Conservation (phyloP, 1,140 invertebrate species). For the Bombus vancouverensis region DNA sequence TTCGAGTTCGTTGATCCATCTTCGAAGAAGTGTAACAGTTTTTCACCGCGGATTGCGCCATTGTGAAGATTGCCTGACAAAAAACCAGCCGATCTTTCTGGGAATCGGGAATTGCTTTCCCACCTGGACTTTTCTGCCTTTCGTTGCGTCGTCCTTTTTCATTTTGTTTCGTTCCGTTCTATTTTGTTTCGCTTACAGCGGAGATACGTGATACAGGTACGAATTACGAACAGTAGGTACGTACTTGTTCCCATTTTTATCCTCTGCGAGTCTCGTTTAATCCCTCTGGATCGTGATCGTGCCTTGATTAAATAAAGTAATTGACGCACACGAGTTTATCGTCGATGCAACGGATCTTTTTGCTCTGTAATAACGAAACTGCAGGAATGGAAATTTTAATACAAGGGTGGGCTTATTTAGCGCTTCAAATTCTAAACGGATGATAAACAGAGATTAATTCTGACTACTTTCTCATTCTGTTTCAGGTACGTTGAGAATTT, state of each 20-base stretch:
- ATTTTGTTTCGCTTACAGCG: background rate
- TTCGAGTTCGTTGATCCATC: slow-evolving; percentile 55
- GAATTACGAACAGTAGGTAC: background rate
- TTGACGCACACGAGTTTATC: background rate
- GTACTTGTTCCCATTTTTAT: background rate
- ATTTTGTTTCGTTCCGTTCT: background rate
- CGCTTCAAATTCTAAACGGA: background rate
- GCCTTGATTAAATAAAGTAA: slow-evolving; percentile 36
- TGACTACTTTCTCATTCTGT: slow-evolving; percentile 19
- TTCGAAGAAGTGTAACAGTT: slow-evolving; percentile 46
- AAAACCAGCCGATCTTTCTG: slow-evolving; percentile 3
- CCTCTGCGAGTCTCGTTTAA: background rate
- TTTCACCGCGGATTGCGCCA: background rate
- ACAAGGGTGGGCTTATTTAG: background rate
- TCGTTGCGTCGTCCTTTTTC: background rate
- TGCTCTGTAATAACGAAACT: background rate
- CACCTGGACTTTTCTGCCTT: background rate
- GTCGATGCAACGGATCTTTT: background rate
- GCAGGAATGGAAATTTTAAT: background rate
- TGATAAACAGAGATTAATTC: background rate
- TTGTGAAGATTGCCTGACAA: background rate
- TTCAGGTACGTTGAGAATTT: slow-evolving; percentile 46
- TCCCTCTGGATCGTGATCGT: background rate
- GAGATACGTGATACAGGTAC: background rate
- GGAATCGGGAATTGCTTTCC: slow-evolving; percentile 17